These are phyloP conservation scores for Phengaris alcon DNA, from an alignment of 2,888 invertebrate species.

Conservation along the genomic window DNA sequence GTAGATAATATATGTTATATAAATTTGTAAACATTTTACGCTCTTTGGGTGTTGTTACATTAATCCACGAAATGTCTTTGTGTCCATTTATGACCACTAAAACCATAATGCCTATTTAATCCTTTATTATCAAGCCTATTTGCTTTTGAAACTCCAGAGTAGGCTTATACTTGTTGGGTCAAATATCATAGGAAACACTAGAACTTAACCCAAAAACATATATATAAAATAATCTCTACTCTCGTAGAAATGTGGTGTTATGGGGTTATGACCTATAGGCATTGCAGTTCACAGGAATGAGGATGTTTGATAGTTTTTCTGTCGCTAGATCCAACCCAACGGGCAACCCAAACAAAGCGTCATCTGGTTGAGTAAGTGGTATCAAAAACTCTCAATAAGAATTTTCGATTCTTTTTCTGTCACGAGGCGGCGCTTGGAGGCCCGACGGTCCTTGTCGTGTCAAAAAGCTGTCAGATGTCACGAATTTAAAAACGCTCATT, in stretches of 20 bases:
- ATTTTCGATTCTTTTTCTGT: too few species aligned
- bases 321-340: too few species aligned
- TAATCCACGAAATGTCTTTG: not conserved
- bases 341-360: too few species aligned
- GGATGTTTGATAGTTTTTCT: too few species aligned
- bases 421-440: too few species aligned
- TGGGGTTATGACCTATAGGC: not conserved
- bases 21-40: too few species aligned
- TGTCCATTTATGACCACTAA: not conserved
- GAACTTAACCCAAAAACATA: not conserved
- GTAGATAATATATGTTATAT: too few species aligned
- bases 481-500: too few species aligned
- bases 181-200: not conserved
- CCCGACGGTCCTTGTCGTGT: too few species aligned
- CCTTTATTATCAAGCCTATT: not conserved
- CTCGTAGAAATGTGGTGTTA: not conserved
- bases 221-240: not conserved
- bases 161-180: constrained; percentile 1
- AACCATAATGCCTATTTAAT: not conserved
- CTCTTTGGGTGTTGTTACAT: not conserved
- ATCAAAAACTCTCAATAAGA: too few species aligned
- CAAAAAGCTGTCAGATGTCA: too few species aligned
- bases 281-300: not conserved
- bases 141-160: not conserved
- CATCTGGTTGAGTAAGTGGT: too few species aligned